Evolutionary conservation across 2,797 vertebrate species (phyloP), one percentile per base, ranked within the genome.

Genomic region (Rhynchotus rufescens): DNA sequence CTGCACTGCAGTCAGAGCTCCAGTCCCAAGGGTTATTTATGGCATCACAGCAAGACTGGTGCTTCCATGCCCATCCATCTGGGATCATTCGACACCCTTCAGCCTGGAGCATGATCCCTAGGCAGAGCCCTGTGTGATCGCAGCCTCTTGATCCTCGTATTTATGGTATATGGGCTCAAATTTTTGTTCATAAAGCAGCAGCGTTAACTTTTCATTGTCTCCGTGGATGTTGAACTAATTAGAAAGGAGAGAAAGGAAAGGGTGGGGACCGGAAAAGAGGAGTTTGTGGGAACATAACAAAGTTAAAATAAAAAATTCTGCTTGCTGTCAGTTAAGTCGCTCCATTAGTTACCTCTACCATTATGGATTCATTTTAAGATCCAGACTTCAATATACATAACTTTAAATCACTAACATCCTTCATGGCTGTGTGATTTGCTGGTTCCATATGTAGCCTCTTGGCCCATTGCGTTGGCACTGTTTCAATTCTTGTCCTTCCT

Each of bases 331-430:
- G 88, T 95, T 96, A 95, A 97, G 92, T 89, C 85, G 86, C 78
- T 94, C 97, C 97, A 96, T 98, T 97, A 98, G 96, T 97, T 97
- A 97, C 97, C 96, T 98, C 96, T 97, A 97, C 96, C 95, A 96
- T 98, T 97, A 97, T 96, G 97, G 97, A 97, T 97, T 97, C 97
- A 95, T 97, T 97, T 97, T 97, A 97, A 97, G 97, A 97, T 97
- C 95, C 88, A 93, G 97, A 97, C 96, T 97, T 97, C 96, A 97
- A 92, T 96, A 96, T 96, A 98, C 97, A 97, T 97, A 97, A 97
- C 97, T 97, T 98, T 97, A 98, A 98, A 98, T 98, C 97, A 98
- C 97, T 98, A 97, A 97, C 97, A 98, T 97, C 97, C 97, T 98
- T 98, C 97, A 96, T 56, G 90, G 96, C 89, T 82, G 93, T 95